Conservation (phyloP, 2,888 invertebrate species). For the Ectropis crepuscularia region DNA sequence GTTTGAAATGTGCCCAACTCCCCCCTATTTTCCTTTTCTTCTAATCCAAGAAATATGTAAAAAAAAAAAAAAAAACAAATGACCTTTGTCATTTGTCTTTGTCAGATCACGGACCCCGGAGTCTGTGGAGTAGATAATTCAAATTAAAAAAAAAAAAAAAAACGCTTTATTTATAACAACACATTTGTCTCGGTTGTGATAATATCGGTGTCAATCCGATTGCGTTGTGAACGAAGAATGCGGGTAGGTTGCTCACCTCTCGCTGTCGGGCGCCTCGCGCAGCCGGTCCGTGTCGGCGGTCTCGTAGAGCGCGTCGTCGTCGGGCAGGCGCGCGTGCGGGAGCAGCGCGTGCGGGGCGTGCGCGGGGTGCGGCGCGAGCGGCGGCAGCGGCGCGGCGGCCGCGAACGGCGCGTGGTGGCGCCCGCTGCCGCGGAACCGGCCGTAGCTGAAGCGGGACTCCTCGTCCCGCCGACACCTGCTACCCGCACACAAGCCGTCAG, state of each 20-base stretch:
- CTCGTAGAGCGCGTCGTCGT: conserved; percentile 95
- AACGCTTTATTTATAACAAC: too few relatives aligned
- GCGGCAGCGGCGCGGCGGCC: conserved; percentile 59
- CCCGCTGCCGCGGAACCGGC: conserved; percentile 84
- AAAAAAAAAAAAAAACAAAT: too few relatives aligned
- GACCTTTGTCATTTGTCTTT: too few relatives aligned
- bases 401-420: conserved; percentile 71
- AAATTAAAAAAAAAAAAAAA: too few relatives aligned
- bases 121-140: too few relatives aligned
- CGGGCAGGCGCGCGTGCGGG: conserved; percentile 81
- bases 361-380: conserved; percentile 74
- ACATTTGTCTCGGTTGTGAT: too few relatives aligned
- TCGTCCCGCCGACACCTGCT: conserved; percentile 81
- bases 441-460: conserved; percentile 91
- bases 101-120: too few relatives aligned
- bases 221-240: not conserved
- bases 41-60: too few relatives aligned
- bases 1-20: too few relatives aligned
- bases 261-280: conserved; percentile 93
- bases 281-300: conserved; percentile 90
- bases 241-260: conserved; percentile 87
- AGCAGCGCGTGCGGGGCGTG: conserved; percentile 73
- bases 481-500: conserved; percentile 79
- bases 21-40: too few relatives aligned
- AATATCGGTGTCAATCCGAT: not conserved